Conservation (phyloP, 2,797 vertebrate species). For the Parotocinclus haroldoi region DNA sequence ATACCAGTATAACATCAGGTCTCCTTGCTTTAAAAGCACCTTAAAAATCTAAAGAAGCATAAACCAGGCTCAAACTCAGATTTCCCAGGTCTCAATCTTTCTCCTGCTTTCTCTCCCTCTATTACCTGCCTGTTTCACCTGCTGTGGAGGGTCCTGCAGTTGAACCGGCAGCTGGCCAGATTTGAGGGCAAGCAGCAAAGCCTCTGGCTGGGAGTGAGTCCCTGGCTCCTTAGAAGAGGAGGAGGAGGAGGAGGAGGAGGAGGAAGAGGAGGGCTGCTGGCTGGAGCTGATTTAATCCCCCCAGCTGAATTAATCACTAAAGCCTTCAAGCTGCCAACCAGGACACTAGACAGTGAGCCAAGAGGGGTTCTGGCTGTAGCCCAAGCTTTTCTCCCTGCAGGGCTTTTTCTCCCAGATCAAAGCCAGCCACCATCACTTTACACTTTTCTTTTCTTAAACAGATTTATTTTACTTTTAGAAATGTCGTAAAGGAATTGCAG, state of each 20-base stretch:
- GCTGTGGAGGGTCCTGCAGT: constrained; percentile 35
- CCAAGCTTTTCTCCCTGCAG: constrained; percentile 67
- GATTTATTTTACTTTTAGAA: constrained; percentile 20
- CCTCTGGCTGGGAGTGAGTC: constrained; percentile 33
- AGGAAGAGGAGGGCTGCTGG: constrained; percentile 37
- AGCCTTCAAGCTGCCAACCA: constrained; percentile 60
- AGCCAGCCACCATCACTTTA: constrained; percentile 45
- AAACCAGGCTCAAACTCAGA: too few species aligned
- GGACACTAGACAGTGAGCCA: constrained; percentile 53
- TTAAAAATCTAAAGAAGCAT: too few species aligned
- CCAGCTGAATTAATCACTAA: constrained; percentile 79
- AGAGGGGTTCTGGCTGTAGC: constrained; percentile 54
- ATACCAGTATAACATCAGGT: too few species aligned
- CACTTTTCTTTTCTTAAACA: constrained; percentile 36
- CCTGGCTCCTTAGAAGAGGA: constrained; percentile 19
- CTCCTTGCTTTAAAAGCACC: too few species aligned
- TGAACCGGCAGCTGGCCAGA: constrained; percentile 47
- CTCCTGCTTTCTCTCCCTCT: not conserved
- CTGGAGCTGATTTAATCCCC: constrained; percentile 68
- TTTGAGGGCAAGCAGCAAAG: constrained; percentile 27
- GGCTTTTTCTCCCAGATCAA: constrained; percentile 68
- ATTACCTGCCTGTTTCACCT: constrained; percentile 30
- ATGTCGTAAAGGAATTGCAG: constrained; percentile 39
- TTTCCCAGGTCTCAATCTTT: not conserved
- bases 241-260: constrained; percentile 8